Evolutionary conservation across 2,888 invertebrate genomes (phyloP).

Genomic region (Aleiodes testaceus): DNA sequence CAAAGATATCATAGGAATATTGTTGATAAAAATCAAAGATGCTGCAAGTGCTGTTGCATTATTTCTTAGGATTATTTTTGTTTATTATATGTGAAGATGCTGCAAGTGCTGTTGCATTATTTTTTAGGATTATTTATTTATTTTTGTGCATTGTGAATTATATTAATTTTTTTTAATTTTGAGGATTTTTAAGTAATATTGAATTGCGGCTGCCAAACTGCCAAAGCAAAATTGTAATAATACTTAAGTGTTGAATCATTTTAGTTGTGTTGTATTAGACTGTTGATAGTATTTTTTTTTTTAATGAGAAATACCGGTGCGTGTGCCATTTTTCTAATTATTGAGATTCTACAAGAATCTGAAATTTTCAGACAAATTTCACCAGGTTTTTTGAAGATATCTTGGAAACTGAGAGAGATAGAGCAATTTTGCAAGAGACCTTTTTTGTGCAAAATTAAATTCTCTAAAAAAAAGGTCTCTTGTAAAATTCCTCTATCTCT

Average conservation of each 20-base stretch:
- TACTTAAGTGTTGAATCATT: slow-evolving; percentile 27
- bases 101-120: slow-evolving; percentile 66
- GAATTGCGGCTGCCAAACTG: slow-evolving; percentile 33
- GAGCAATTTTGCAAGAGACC: too few relatives aligned
- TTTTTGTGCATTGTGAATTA: too few relatives aligned
- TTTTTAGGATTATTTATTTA: slow-evolving; percentile 53
- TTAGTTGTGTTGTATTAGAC: slow-evolving; percentile 23
- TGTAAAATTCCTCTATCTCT: too few relatives aligned
- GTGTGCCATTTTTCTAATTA: slow-evolving; percentile 33
- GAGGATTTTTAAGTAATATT: too few relatives aligned
- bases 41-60: slow-evolving; percentile 66
- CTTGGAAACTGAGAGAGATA: too few relatives aligned
- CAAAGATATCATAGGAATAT: slow-evolving; percentile 62
- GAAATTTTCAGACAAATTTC: too few relatives aligned
- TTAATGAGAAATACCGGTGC: slow-evolving; percentile 16
- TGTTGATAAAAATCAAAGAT: slow-evolving; percentile 56
- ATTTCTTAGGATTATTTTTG: slow-evolving; percentile 53
- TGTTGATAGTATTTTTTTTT: slow-evolving; percentile 34
- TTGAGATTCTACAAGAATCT: too few relatives aligned
- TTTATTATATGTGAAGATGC: slow-evolving; percentile 55
- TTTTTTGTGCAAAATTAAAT: too few relatives aligned
- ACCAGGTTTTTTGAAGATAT: too few relatives aligned
- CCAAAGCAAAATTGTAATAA: slow-evolving; percentile 31
- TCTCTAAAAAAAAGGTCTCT: too few relatives aligned
- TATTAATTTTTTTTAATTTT: too few relatives aligned